Base-by-base conservation (phyloP, 2,888 invertebrate species). In the Synergus japonicus region DNA sequence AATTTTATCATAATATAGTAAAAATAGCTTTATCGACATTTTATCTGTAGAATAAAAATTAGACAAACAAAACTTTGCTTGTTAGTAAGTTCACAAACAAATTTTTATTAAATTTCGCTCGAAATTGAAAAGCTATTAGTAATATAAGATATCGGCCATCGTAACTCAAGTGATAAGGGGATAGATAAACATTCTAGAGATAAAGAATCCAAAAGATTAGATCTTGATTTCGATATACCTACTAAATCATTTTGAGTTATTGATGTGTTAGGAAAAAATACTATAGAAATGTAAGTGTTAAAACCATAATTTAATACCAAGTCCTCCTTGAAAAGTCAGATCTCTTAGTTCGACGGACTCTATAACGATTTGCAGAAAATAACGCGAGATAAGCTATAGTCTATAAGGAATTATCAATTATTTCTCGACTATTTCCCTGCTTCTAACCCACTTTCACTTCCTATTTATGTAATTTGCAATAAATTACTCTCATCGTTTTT, bases 391-490 rank as follows among this genome's bases (percentile, higher is more conserved):
- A 73, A 58, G 12, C 7, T 46, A 69, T 69, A 29, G 22, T 37
- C 43, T 37, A 10, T 37, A 29, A 4, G 9, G n/a, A 73, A 79
- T 82, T 83, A 85, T 83, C 80, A 80, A 76, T 82, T 78, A 58
- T 29, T 73, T 73, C 15, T 49, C 73, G 41, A 73, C 54, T 22
- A 10, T 54, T 73, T 58, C 77, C 78, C 54, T 63, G 10, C 44
- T 22, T 29, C 69, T 76, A 79, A 63, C 76, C 65, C 73, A 85
- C 87, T 83, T 86, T 85, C 86, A 82, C 79, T 82, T 79, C 66
- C 64, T 69, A 58, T 58, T 58, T 58, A 58, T 58, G 18, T 18
- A 18, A 58, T 58, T 58, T 58, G 58, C 18, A 58, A 58, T 58
- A 7, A 18, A 58, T 58, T 41, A 49, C n/a, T 66, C 58, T 49